A percentile compares a stretch with the other conserved stretches of the same genome.
Evolutionary conservation across 2,113 vertebrate species (phyloP).

Genomic region (Marmota monax): DNA sequence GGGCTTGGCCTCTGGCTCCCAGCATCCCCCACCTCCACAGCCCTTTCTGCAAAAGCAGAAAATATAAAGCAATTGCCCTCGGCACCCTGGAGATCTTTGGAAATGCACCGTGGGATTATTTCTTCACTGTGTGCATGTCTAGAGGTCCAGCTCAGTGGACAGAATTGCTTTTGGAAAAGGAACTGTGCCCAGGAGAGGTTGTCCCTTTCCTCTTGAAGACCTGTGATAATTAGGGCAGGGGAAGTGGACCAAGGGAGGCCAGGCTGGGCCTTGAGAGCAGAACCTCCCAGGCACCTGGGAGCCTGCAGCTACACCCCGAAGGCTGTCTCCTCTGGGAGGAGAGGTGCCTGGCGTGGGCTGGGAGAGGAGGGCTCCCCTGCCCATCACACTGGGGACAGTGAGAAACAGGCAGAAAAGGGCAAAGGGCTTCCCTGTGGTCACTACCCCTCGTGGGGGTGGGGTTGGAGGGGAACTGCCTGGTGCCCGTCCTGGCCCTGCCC

Average conservation of each 20-base stretch:
- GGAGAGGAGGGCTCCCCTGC: background rate
- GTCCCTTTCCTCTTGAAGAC: background rate
- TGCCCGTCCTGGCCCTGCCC: too few relatives aligned
- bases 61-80: background rate
- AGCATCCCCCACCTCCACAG: background rate
- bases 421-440: background rate
- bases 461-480: too few relatives aligned
- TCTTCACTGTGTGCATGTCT: background rate
- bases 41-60: background rate
- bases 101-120: background rate
- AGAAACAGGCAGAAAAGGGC: background rate
- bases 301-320: background rate
- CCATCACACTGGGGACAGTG: too few relatives aligned
- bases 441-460: background rate
- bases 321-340: background rate
- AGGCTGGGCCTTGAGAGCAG: background rate
- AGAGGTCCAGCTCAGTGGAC: background rate
- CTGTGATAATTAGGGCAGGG: background rate
- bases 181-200: background rate
- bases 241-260: background rate
- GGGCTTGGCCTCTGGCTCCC: background rate
- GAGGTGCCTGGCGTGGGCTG: background rate
- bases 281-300: background rate
- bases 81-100: background rate
- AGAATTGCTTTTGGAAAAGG: background rate